A percentile compares a stretch with the other conserved stretches of the same genome.
Conservation (phyloP, 2,797 vertebrate species). For the Oreonectes daqikongensis region DNA sequence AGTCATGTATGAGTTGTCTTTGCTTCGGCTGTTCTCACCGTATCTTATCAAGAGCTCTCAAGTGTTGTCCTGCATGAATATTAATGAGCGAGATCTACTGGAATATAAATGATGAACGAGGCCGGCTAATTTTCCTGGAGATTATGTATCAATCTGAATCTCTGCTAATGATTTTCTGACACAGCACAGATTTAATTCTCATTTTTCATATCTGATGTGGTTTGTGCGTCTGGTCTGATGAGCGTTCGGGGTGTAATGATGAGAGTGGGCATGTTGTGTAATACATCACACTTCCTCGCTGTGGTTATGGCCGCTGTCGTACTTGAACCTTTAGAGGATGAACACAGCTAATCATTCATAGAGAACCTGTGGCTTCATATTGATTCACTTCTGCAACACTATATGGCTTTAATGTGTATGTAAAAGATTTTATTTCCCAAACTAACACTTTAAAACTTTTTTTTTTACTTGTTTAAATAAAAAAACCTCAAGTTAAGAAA, state of each 20-base stretch:
- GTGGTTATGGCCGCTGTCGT: neutral
- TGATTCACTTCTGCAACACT: constrained; percentile 1
- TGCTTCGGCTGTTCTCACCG: neutral
- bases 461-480: too few relatives aligned
- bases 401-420: neutral
- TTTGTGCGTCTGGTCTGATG: neutral
- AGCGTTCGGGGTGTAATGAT: neutral
- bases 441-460: too few relatives aligned
- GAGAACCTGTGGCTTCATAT: neutral
- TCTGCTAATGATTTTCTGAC: constrained; percentile 8
- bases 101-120: constrained; percentile 36
- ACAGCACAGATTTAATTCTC: constrained; percentile 7
- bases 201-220: constrained; percentile 15
- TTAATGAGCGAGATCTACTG: constrained; percentile 31
- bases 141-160: constrained; percentile 30
- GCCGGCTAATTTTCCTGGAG: constrained; percentile 14
- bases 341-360: neutral
- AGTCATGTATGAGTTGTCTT: neutral
- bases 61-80: constrained; percentile 41
- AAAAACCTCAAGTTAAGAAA: too few relatives aligned
- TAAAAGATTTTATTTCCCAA: too few relatives aligned
- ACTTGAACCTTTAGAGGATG: neutral
- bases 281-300: neutral
- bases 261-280: neutral
- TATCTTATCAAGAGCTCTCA: constrained; percentile 3